Evolutionary conservation across 2,888 invertebrate species (phyloP).

Genomic region (Isoperla grammatica): DNA sequence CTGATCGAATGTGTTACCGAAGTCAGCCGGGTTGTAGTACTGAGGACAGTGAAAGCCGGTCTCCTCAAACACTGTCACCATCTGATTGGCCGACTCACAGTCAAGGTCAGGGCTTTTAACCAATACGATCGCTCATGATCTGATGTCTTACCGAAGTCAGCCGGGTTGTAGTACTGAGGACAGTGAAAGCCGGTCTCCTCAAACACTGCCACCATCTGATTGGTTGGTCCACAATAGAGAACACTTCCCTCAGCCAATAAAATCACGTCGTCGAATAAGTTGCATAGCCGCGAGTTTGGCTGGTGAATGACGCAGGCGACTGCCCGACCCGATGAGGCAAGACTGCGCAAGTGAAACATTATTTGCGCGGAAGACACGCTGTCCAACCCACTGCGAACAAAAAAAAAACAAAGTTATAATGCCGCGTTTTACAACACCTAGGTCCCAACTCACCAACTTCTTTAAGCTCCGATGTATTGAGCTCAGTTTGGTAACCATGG

Average conservation of each 20-base stretch:
- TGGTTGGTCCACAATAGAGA: constrained; percentile 72
- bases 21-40: constrained; percentile 89
- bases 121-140: neutral
- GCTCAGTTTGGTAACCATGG: no score
- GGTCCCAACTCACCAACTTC: no score
- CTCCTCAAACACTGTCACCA: constrained; percentile 58
- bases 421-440: no score
- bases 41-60: constrained; percentile 72
- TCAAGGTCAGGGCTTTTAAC: no score
- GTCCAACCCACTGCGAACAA: constrained; percentile 70
- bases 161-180: constrained; percentile 86
- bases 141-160: constrained; percentile 70
- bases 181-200: constrained; percentile 64
- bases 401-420: constrained; percentile 29
- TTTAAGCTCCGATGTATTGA: no score
- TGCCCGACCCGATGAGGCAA: constrained; percentile 78
- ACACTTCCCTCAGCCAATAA: constrained; percentile 76
- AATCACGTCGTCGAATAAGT: constrained; percentile 88
- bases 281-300: constrained; percentile 86
- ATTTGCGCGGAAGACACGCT: constrained; percentile 83
- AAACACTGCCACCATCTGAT: constrained; percentile 70
- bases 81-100: no score
- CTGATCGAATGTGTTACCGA: constrained; percentile 53
- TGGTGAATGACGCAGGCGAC: constrained; percentile 92
- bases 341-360: constrained; percentile 67